Percentiles rank a stretch among this genome's conserved stretches.
Conservation (phyloP, 2,797 vertebrate genomes). For the Tadarida brasiliensis region DNA sequence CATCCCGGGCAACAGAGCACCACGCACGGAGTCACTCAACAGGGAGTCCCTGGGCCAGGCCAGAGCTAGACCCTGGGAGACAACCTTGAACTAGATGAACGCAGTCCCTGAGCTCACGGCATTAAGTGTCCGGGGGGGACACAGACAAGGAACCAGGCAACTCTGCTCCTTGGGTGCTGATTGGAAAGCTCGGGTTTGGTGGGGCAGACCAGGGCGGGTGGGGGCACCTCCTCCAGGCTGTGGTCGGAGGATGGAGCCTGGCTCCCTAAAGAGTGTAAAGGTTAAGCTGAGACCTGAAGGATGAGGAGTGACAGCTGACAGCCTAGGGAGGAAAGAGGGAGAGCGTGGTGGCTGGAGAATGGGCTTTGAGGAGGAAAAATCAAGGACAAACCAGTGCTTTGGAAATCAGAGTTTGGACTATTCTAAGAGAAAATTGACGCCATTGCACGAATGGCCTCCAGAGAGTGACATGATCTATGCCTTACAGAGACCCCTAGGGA, state of each 20-base stretch:
- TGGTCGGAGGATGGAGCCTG: accelerated
- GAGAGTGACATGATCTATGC: not conserved
- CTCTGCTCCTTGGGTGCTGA: not conserved
- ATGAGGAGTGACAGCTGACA: accelerated
- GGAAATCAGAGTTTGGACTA: not conserved
- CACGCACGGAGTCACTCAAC: accelerated
- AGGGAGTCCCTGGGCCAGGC: not conserved
- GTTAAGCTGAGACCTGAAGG: not conserved
- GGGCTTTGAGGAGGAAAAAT: not conserved
- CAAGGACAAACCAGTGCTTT: not conserved
- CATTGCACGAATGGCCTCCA: not conserved
- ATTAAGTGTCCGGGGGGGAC: not conserved
- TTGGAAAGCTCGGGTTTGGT: not conserved
- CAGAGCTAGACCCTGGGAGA: not conserved
- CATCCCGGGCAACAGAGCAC: not conserved
- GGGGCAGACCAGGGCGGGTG: accelerated
- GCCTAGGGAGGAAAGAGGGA: not conserved
- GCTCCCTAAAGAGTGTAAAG: not conserved
- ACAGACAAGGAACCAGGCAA: not conserved
- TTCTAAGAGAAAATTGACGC: not conserved
- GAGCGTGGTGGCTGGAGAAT: not conserved
- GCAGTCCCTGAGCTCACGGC: not conserved
- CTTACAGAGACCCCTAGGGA: not conserved
- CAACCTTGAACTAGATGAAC: not conserved
- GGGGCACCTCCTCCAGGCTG: too few species aligned